Conservation (phyloP, 2,888 invertebrate genomes). For the Mythimna pallens region DNA sequence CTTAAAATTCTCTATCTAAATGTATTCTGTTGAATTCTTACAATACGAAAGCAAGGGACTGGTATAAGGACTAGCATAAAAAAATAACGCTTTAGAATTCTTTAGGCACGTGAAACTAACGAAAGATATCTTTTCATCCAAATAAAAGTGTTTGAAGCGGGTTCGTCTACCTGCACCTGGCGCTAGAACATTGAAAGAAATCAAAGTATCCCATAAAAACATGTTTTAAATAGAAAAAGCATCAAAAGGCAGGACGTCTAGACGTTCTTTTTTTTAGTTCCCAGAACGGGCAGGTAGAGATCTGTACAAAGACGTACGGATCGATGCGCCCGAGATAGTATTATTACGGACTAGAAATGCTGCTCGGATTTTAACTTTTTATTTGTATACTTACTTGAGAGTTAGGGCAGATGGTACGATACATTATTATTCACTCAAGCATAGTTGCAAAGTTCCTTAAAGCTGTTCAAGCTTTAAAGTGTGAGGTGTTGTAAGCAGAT, state of each 20-base stretch:
- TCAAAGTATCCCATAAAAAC: slow-evolving; percentile 84
- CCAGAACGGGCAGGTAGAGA: slow-evolving; percentile 85
- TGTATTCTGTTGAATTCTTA: slow-evolving; percentile 46
- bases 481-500: background rate
- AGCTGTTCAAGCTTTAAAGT: background rate
- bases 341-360: slow-evolving; percentile 61
- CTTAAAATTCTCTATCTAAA: slow-evolving; percentile 44
- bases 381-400: slow-evolving; percentile 26
- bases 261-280: slow-evolving; percentile 85
- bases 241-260: slow-evolving; percentile 89
- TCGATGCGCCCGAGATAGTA: slow-evolving; percentile 56
- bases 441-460: background rate
- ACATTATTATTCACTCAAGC: slow-evolving; percentile 11
- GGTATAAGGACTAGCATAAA: slow-evolving; percentile 66
- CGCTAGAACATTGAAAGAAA: slow-evolving; percentile 83
- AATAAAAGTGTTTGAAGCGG: slow-evolving; percentile 78
- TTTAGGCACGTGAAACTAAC: slow-evolving; percentile 66
- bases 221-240: slow-evolving; percentile 83
- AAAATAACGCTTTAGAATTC: slow-evolving; percentile 66
- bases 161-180: slow-evolving; percentile 85
- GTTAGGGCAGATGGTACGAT: slow-evolving; percentile 8
- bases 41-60: slow-evolving; percentile 57
- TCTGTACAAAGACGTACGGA: slow-evolving; percentile 69
- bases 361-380: slow-evolving; percentile 62
- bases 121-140: slow-evolving; percentile 76